Percentiles rank a stretch among this genome's conserved stretches.
phyloP scores from a whole-genome alignment of 64 coral and sea anemone genomes.

The Stichodactyla helianthus region DNA sequence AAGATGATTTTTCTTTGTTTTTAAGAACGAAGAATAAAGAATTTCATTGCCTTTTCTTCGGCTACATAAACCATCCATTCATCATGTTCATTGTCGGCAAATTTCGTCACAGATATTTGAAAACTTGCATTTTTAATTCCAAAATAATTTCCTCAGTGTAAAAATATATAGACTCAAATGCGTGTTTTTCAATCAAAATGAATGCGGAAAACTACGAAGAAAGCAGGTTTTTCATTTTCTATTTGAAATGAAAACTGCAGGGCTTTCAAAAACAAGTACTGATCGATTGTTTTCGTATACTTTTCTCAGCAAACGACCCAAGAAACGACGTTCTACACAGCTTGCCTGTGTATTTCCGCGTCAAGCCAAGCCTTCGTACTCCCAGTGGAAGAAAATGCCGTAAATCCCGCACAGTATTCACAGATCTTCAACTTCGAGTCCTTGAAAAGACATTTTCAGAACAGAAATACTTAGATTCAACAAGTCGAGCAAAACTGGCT shows the following conservation, averaged over 20 bases:
- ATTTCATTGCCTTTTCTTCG: too few relatives aligned
- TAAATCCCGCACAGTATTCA: conserved; percentile 63
- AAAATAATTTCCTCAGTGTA: too few relatives aligned
- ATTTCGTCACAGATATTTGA: too few relatives aligned
- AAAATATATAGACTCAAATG: too few relatives aligned
- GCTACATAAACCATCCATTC: too few relatives aligned
- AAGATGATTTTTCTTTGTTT: too few relatives aligned
- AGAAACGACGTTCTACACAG: conserved; percentile 34
- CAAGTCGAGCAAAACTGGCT: conserved; percentile 46
- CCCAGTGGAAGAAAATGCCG: conserved; percentile 59
- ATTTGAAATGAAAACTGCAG: background rate
- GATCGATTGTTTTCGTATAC: background rate
- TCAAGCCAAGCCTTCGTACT: conserved; percentile 47
- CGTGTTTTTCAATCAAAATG: too few relatives aligned
- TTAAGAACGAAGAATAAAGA: too few relatives aligned
- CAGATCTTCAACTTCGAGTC: conserved; percentile 57
- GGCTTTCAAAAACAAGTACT: background rate
- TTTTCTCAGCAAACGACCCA: conserved; percentile 30
- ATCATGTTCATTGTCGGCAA: too few relatives aligned
- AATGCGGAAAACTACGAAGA: too few relatives aligned
- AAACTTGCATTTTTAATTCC: too few relatives aligned
- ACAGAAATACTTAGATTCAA: conserved; percentile 57
- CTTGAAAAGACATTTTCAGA: conserved; percentile 65
- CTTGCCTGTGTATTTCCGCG: conserved; percentile 57
- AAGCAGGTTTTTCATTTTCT: background rate